Evolutionary conservation across 2,797 vertebrate species (phyloP).

Genomic region (Heteromormyrus szaboi): DNA sequence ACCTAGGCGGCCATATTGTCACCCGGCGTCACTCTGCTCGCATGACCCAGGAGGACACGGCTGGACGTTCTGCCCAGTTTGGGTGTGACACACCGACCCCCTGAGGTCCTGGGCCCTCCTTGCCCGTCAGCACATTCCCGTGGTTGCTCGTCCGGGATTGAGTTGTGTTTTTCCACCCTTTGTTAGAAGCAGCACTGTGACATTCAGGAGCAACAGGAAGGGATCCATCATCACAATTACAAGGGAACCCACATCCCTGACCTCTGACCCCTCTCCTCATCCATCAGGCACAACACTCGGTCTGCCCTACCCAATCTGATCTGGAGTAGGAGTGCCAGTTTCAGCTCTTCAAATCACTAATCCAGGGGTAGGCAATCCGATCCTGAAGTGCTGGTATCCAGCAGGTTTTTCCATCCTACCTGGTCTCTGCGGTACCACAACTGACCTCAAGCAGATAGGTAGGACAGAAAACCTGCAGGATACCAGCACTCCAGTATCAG

Average conservation of each 20-base stretch:
- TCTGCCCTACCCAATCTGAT: neutral
- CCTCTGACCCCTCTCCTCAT: conserved; percentile 3
- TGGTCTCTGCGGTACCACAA: neutral
- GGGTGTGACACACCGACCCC: neutral
- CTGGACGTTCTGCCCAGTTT: neutral
- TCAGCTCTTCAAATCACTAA: neutral
- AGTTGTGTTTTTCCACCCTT: neutral
- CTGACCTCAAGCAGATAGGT: neutral
- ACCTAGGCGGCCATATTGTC: neutral
- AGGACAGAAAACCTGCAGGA: neutral
- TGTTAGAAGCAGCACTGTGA: neutral
- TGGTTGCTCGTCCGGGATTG: neutral
- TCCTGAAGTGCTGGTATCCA: neutral
- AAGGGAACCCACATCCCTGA: conserved; percentile 34
- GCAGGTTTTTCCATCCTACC: neutral
- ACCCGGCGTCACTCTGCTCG: neutral
- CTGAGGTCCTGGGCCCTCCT: neutral
- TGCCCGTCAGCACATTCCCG: conserved; percentile 50
- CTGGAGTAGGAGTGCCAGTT: neutral
- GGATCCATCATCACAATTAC: conserved; percentile 57
- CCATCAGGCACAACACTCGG: neutral
- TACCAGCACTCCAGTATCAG: neutral
- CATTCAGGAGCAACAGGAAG: conserved; percentile 51
- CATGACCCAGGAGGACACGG: neutral
- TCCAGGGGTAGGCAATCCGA: neutral